phyloP scores from a whole-genome alignment of 2,888 invertebrate species.

The Amblyteles armatorius region DNA sequence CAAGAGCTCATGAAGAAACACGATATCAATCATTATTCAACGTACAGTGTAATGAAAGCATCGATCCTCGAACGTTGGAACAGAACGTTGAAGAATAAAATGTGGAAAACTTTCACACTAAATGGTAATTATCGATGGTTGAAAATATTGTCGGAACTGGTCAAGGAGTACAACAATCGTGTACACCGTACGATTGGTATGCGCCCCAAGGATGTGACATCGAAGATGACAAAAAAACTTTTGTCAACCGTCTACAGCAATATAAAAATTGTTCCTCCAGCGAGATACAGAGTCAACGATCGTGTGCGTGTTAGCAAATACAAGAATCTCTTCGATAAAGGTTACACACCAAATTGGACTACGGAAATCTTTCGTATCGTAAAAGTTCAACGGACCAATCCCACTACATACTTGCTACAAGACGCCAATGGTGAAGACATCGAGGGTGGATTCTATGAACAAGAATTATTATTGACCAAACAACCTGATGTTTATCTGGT shows the following conservation, averaged over 20 bases:
- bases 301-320: slow-evolving; percentile 8
- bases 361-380: slow-evolving; percentile 15
- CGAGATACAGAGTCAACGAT: not conserved
- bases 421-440: slow-evolving; percentile 72
- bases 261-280: slow-evolving; percentile 1
- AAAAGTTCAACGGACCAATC: slow-evolving; percentile 4
- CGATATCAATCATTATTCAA: slow-evolving; percentile 68
- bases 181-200: slow-evolving; percentile 77
- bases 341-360: slow-evolving; percentile 9
- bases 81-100: slow-evolving; percentile 69
- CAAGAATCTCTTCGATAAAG: not conserved
- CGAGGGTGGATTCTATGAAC: slow-evolving; percentile 77
- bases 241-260: slow-evolving; percentile 20
- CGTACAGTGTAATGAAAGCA: slow-evolving; percentile 73
- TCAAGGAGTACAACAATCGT: slow-evolving; percentile 75
- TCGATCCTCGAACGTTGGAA: slow-evolving; percentile 76
- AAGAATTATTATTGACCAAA: slow-evolving; percentile 76
- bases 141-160: slow-evolving; percentile 52
- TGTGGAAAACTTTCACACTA: slow-evolving; percentile 71
- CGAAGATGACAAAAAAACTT: slow-evolving; percentile 70
- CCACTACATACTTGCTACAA: slow-evolving; percentile 51
- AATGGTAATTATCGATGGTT: slow-evolving; percentile 67
- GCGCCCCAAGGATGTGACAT: slow-evolving; percentile 75
- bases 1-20: slow-evolving; percentile 38
- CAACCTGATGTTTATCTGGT: slow-evolving; percentile 72